Conservation (phyloP, 2,888 invertebrate species). For the Entomobrya multifasciata region DNA sequence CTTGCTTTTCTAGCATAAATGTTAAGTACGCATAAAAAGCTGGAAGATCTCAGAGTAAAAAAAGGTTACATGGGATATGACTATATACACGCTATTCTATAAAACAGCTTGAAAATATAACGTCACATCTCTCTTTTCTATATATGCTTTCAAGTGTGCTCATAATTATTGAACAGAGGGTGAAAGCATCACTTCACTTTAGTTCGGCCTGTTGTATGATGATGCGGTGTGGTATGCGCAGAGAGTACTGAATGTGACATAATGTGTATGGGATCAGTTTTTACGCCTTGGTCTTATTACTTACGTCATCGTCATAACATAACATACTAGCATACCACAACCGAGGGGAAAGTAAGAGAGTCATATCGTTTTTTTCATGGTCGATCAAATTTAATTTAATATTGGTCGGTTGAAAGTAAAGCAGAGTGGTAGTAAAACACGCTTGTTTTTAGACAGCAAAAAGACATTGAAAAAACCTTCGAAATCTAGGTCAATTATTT, state of each 20-base stretch:
- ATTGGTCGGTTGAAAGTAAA: background rate
- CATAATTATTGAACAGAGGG: no score
- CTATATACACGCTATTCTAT: no score
- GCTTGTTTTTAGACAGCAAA: no score
- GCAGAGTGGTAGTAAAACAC: no score
- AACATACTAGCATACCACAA: no score
- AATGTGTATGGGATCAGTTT: conserved; percentile 1
- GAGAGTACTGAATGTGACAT: conserved; percentile 6
- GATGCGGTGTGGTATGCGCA: background rate
- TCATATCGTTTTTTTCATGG: conserved; percentile 31
- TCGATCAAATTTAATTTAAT: conserved; percentile 20
- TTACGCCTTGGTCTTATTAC: conserved; percentile 34
- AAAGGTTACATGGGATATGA: background rate
- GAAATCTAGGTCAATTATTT: background rate
- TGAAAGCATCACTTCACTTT: background rate
- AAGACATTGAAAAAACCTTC: background rate
- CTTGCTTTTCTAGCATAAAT: no score
- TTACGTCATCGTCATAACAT: background rate
- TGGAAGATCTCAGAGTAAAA: no score
- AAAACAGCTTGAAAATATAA: background rate
- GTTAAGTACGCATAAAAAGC: conserved; percentile 24
- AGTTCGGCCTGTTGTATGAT: background rate
- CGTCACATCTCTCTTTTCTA: no score
- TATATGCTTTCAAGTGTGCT: no score
- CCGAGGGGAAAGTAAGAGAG: no score